phyloP scores from a whole-genome alignment of 1,140 invertebrate genomes.

The Amphibalanus amphitrite region DNA sequence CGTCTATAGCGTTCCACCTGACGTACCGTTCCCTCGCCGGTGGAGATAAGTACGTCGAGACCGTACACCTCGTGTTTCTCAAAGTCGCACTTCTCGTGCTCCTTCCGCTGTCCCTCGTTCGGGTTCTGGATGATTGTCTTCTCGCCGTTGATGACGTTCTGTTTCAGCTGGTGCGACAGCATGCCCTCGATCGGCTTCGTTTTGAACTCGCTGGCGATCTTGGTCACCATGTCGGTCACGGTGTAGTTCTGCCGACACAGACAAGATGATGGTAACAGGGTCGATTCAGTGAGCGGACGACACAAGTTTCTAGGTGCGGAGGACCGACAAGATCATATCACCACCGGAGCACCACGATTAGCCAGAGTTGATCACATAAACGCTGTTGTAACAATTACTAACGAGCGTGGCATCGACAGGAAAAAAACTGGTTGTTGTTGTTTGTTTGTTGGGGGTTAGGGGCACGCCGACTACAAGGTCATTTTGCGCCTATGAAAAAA shows the following conservation, averaged over 20 bases:
- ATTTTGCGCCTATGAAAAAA: too few relatives aligned
- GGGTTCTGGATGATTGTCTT: conserved; percentile 99
- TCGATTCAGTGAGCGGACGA: too few relatives aligned
- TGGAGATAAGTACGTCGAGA: conserved; percentile 91
- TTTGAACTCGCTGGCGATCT: conserved; percentile 76
- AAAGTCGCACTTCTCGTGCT: conserved; percentile 92
- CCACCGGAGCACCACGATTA: too few relatives aligned
- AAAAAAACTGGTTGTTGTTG: too few relatives aligned
- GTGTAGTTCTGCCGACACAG: conserved; percentile 55
- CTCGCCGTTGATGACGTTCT: conserved; percentile 93
- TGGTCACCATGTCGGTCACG: conserved; percentile 83
- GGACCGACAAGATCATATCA: too few relatives aligned
- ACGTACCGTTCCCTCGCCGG: conserved; percentile 64
- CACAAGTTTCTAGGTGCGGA: too few relatives aligned
- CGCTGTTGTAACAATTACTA: too few relatives aligned
- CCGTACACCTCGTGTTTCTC: conserved; percentile 96
- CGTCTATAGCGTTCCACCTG: neutral
- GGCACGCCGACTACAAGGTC: too few relatives aligned
- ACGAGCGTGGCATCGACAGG: too few relatives aligned
- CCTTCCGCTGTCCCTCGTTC: conserved; percentile 89
- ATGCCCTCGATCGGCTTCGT: conserved; percentile 98
- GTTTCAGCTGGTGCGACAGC: conserved; percentile 93
- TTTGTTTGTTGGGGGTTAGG: too few relatives aligned
- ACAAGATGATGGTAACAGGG: too few relatives aligned
- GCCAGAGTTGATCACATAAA: too few relatives aligned